These are phyloP conservation scores for Anthopleura sola DNA, from an alignment of 64 coral and sea anemone genomes.

Conservation along the genomic window DNA sequence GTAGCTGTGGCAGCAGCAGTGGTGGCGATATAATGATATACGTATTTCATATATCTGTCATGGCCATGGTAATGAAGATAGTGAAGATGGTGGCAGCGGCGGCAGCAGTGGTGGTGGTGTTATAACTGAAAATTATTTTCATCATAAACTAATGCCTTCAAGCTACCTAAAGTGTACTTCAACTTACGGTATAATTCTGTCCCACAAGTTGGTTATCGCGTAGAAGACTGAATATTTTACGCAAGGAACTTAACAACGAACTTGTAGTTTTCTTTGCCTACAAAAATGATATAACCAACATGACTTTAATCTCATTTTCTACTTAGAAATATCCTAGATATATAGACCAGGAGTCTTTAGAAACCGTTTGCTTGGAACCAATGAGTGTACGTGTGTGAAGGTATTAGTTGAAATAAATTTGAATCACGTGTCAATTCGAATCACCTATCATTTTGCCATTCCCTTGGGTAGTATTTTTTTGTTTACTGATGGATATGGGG, in stretches of 20 bases:
- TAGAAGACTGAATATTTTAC: background rate
- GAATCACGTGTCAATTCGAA: too few relatives aligned
- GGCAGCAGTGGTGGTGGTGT: background rate
- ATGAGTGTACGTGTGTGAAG: too few relatives aligned
- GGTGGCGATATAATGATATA: too few relatives aligned
- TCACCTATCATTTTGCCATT: too few relatives aligned
- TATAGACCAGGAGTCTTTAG: background rate
- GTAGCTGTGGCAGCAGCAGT: too few relatives aligned
- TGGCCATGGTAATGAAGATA: background rate
- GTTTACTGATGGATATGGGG: too few relatives aligned
- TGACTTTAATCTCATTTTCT: background rate
- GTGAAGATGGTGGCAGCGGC: background rate
- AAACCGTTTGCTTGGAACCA: too few relatives aligned
- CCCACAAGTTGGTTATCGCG: background rate
- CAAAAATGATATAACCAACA: background rate
- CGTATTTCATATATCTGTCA: too few relatives aligned
- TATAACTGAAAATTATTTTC: too few relatives aligned
- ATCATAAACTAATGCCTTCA: background rate
- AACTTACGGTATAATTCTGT: constrained; percentile 5
- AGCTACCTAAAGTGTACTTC: background rate
- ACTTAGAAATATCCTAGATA: background rate
- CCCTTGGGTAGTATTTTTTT: too few relatives aligned
- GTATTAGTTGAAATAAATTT: too few relatives aligned
- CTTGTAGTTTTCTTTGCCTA: background rate
- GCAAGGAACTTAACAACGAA: background rate